These are phyloP conservation scores for Acleris laterana DNA, from an alignment of 2,888 invertebrate genomes.

Conservation along the genomic window DNA sequence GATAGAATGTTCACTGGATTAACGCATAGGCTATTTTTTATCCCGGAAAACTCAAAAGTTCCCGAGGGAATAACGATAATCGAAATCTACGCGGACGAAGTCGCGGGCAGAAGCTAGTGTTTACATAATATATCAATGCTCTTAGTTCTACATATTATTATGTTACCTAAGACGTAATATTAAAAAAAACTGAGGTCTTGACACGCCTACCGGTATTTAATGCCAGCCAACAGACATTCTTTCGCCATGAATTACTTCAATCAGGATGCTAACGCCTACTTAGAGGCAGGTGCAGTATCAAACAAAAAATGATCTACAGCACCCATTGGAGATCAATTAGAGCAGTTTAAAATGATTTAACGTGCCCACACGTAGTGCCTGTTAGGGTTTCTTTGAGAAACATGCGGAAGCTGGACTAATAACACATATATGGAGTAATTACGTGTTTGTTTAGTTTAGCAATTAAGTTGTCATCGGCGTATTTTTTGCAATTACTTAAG, in stretches of 20 bases:
- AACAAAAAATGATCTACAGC: conserved; percentile 8
- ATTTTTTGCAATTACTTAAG: no score
- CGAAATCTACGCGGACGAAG: no score
- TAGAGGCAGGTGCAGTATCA: conserved; percentile 6
- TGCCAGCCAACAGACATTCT: conserved; percentile 5
- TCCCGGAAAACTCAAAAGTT: no score
- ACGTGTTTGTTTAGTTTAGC: no score
- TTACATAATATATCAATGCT: no score
- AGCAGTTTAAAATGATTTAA: conserved; percentile 23
- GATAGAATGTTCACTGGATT: no score
- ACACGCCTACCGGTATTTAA: conserved; percentile 5
- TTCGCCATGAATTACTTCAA: conserved; percentile 18
- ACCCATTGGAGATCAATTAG: conserved; percentile 14
- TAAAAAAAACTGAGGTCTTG: neutral
- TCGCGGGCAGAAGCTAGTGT: no score
- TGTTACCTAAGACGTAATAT: no score
- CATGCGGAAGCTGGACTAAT: conserved; percentile 5
- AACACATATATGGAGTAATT: neutral
- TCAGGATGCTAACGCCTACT: conserved; percentile 29
- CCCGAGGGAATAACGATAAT: no score
- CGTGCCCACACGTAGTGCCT: conserved; percentile 18
- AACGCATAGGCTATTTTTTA: no score
- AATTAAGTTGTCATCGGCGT: no score
- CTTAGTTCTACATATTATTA: no score
- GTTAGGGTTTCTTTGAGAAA: neutral